phyloP scores from a whole-genome alignment of 2,797 vertebrate genomes.

The Smutsia temminckii region DNA sequence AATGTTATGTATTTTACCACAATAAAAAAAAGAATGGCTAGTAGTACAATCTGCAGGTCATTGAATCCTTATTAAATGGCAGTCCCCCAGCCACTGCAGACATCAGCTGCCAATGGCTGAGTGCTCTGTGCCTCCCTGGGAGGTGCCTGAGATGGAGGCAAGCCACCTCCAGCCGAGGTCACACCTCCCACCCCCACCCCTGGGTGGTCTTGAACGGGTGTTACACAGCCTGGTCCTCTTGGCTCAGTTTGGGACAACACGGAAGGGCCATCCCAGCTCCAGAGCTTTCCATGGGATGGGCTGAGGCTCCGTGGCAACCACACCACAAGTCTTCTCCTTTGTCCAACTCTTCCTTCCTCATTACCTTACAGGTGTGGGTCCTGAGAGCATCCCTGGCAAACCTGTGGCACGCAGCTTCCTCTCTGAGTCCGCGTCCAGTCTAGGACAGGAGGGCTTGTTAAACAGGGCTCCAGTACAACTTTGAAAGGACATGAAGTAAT shows the following conservation, averaged over 20 bases:
- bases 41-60: background rate
- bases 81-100: too few species aligned
- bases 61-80: background rate
- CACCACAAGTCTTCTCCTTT: background rate
- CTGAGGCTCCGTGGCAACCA: background rate
- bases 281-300: background rate
- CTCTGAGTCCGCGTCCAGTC: background rate
- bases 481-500: background rate
- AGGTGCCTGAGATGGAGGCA: background rate
- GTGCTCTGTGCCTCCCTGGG: background rate
- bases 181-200: background rate
- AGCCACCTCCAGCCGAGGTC: background rate
- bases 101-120: too few species aligned
- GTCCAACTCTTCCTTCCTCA: background rate
- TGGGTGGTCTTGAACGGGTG: background rate
- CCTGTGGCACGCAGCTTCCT: accelerated
- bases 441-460: background rate
- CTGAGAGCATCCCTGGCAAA: too few species aligned
- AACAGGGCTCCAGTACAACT: background rate
- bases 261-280: background rate
- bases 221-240: background rate
- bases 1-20: background rate
- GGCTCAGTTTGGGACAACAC: background rate
- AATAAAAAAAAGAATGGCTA: background rate
- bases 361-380: background rate